These are phyloP conservation scores for Dasyurus viverrinus DNA, from an alignment of 2,113 vertebrate species.

Conservation along the genomic window DNA sequence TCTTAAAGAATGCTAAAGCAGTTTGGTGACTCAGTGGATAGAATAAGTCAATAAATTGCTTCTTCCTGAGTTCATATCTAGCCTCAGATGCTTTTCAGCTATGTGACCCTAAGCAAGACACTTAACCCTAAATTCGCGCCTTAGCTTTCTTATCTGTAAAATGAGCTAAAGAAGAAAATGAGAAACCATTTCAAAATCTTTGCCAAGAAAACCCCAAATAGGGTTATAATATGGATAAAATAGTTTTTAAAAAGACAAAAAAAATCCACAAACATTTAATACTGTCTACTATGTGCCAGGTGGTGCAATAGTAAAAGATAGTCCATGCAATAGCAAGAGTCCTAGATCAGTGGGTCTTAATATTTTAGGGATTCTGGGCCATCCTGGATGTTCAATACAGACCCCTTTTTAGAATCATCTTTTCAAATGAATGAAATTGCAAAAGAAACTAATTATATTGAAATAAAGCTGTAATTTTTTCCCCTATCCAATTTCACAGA, in stretches of 20 bases:
- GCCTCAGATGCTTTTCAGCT: not conserved
- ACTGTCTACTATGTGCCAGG: not conserved
- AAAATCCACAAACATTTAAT: not conserved
- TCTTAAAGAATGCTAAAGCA: not conserved
- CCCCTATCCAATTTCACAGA: not conserved
- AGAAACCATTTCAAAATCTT: not conserved
- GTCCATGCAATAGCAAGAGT: not conserved
- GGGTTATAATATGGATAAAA: not conserved
- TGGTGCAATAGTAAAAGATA: not conserved
- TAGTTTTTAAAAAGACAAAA: not conserved
- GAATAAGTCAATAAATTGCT: not conserved
- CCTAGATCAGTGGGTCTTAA: not conserved
- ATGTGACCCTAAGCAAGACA: not conserved
- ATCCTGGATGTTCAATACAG: not conserved
- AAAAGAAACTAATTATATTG: not conserved
- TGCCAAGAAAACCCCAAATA: not conserved
- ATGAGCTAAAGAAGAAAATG: not conserved
- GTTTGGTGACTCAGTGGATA: not conserved
- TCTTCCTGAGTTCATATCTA: not conserved
- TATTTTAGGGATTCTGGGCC: not conserved
- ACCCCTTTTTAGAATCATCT: not conserved
- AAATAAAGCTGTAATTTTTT: not conserved
- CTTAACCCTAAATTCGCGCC: no score
- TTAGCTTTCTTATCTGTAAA: not conserved
- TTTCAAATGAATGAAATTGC: not conserved